Conservation (phyloP, 2,888 invertebrate genomes). For the Drosophila barbarae region DNA sequence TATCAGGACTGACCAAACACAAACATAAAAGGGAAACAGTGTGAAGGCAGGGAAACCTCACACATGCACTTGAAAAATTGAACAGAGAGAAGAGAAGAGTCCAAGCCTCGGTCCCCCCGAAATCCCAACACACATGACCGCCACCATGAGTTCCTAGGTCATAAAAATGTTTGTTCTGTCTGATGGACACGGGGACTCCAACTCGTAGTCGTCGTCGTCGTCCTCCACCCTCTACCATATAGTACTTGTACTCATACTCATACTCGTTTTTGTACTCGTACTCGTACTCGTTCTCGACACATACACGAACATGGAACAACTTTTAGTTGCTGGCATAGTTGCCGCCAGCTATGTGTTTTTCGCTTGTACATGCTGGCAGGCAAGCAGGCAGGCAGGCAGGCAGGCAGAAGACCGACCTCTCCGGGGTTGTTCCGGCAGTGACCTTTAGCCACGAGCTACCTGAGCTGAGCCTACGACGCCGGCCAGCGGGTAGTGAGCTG, state of each 20-base stretch:
- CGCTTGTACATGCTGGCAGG: slow-evolving; percentile 6
- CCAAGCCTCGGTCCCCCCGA: background rate
- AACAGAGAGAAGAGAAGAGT: background rate
- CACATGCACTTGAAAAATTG: slow-evolving; percentile 50
- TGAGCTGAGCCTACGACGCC: slow-evolving; percentile 34
- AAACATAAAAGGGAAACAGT: slow-evolving; percentile 17
- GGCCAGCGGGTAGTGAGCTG: slow-evolving; percentile 3
- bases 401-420: background rate
- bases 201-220: background rate
- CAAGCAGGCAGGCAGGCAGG: background rate
- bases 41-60: slow-evolving; percentile 24
- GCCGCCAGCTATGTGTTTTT: slow-evolving; percentile 43
- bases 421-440: slow-evolving; percentile 7
- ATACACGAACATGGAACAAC: slow-evolving; percentile 8
- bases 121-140: slow-evolving; percentile 16
- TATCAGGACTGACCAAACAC: slow-evolving; percentile 19
- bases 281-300: slow-evolving; percentile 5
- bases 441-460: slow-evolving; percentile 32
- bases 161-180: slow-evolving; percentile 18
- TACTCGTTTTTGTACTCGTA: background rate
- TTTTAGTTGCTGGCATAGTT: slow-evolving; percentile 37
- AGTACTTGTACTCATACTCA: background rate
- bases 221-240: background rate
- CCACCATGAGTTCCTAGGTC: slow-evolving; percentile 14
- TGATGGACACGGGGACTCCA: slow-evolving; percentile 10